A percentile compares a stretch with the other conserved stretches of the same genome.
Evolutionary conservation across 1,140 invertebrate genomes (phyloP).

Genomic region (Zaprionus gabonicus): DNA sequence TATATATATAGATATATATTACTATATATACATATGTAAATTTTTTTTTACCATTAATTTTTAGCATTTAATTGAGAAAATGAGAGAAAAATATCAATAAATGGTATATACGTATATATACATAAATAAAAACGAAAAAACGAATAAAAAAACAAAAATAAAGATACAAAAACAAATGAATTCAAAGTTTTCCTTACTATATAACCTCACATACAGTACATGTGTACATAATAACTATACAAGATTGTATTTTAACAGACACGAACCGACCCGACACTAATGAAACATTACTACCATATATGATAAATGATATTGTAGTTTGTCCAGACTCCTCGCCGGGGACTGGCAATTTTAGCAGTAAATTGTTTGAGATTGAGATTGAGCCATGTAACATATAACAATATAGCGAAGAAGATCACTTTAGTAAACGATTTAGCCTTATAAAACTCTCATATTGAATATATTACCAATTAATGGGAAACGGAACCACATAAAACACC

Average conservation of each 20-base stretch:
- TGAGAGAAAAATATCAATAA: constrained; percentile 48
- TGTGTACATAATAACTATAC: constrained; percentile 10
- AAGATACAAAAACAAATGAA: constrained; percentile 41
- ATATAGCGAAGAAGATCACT: constrained; percentile 40
- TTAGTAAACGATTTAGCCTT: constrained; percentile 71
- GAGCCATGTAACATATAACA: constrained; percentile 42
- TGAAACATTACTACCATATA: too few species aligned
- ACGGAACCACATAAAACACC: constrained; percentile 28
- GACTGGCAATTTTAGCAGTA: constrained; percentile 29
- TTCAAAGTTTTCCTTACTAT: constrained; percentile 49
- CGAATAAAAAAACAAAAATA: constrained; percentile 26
- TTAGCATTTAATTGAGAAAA: constrained; percentile 45
- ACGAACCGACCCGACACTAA: neutral
- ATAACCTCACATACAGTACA: constrained; percentile 34
- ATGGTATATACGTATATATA: constrained; percentile 28
- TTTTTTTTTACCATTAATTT: constrained; percentile 58
- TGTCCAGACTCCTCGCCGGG: constrained; percentile 3
- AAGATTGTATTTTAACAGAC: constrained; percentile 31
- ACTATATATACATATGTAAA: constrained; percentile 25
- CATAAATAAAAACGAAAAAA: constrained; percentile 37
- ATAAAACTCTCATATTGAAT: constrained; percentile 32
- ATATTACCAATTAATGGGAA: constrained; percentile 34
- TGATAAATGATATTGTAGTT: constrained; percentile 9
- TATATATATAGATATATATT: constrained; percentile 27
- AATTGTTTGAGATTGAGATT: constrained; percentile 41